phyloP scores from a whole-genome alignment of 2,113 vertebrate species.

The Axis porcinus region DNA sequence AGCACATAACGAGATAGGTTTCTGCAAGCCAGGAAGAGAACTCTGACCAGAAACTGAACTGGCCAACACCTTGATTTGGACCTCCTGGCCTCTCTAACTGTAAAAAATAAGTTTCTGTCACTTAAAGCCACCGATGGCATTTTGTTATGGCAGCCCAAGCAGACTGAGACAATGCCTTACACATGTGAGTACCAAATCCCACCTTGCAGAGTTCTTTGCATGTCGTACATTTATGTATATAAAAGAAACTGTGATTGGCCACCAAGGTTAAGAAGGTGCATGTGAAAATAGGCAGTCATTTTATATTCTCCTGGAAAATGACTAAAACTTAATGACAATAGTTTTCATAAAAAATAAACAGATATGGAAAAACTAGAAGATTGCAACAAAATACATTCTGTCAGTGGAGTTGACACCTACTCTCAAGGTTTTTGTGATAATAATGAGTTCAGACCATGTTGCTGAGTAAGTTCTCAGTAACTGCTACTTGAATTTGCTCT shows the following conservation, averaged over 20 bases:
- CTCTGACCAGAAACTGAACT: not conserved
- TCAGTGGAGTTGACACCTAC: not conserved
- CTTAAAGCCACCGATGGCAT: not conserved
- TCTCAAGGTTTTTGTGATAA: not conserved
- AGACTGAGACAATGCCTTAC: not conserved
- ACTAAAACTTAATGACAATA: not conserved
- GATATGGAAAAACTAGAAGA: not conserved
- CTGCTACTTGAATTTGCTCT: not conserved
- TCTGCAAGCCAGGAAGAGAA: not conserved
- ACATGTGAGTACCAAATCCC: not conserved
- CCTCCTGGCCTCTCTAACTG: not conserved
- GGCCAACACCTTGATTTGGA: not conserved
- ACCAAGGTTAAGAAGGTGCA: not conserved
- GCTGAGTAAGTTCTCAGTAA: not conserved
- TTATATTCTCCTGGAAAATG: not conserved
- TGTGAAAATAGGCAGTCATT: not conserved
- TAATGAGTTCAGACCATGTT: not conserved
- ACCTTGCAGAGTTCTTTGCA: not conserved
- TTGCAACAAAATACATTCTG: not conserved
- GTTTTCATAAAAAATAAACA: not conserved
- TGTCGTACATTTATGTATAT: not conserved
- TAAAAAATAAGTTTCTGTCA: not conserved
- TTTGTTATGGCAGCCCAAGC: not conserved
- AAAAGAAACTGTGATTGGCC: not conserved
- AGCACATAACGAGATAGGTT: not conserved